These are phyloP conservation scores for Chlamydotis undulata DNA, from an alignment of 2,113 vertebrate genomes.

Conservation along the genomic window DNA sequence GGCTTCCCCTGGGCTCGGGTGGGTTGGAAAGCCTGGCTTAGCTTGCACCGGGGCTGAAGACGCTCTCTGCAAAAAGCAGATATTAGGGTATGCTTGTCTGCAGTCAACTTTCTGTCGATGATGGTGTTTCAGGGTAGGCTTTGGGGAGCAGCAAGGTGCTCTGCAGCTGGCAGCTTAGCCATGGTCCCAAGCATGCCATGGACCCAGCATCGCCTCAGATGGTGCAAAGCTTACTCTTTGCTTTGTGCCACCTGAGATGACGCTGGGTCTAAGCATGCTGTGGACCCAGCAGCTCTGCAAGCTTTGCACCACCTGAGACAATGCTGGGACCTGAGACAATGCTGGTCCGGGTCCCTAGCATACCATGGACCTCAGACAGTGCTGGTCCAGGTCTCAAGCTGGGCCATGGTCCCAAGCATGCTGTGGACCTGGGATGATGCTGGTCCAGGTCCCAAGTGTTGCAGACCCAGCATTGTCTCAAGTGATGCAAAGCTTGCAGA, in stretches of 20 bases:
- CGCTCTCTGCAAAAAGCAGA: neutral
- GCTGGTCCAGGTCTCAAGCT: neutral
- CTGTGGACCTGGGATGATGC: neutral
- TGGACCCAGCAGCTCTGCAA: neutral
- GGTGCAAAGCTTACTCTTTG: neutral
- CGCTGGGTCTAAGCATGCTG: fast-evolving
- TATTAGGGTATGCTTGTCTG: neutral
- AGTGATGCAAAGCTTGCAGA: neutral
- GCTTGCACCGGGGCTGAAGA: neutral
- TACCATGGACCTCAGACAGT: neutral
- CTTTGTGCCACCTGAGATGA: neutral
- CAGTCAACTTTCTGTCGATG: neutral
- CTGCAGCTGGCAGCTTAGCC: neutral
- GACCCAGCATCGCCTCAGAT: fast-evolving
- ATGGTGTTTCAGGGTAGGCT: neutral
- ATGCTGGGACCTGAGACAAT: too few species aligned
- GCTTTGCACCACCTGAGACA: neutral
- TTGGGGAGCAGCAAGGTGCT: neutral
- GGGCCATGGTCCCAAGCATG: neutral
- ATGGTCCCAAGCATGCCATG: fast-evolving
- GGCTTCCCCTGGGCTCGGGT: neutral
- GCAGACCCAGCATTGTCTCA: neutral
- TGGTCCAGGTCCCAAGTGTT: neutral
- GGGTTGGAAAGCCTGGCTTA: neutral
- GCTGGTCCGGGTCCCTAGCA: too few species aligned